Percentiles rank a stretch among this genome's conserved stretches.
phyloP scores from a whole-genome alignment of 2,888 invertebrate species.

The Chorisops tibialis region DNA sequence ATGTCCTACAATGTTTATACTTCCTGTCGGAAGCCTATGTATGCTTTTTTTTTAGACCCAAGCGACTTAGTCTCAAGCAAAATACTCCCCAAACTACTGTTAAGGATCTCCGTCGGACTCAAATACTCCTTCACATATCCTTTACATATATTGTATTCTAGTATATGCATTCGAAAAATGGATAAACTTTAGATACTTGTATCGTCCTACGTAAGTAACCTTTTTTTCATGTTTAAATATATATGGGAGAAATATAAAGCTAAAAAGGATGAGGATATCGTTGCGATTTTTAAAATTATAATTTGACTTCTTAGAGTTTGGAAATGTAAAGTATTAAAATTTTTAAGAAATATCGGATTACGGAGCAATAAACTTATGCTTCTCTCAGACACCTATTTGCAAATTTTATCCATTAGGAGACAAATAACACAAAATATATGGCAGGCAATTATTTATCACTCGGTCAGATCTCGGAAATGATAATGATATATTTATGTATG shows the following conservation, averaged over 20 bases:
- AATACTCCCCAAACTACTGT: neutral
- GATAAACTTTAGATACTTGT: too few relatives aligned
- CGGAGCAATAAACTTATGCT: too few relatives aligned
- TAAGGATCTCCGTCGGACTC: too few relatives aligned
- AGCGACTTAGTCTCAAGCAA: neutral
- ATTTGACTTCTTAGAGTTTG: constrained; percentile 15
- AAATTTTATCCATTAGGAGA: constrained; percentile 9
- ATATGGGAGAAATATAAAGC: too few relatives aligned
- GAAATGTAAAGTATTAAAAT: constrained; percentile 10
- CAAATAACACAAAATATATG: constrained; percentile 15
- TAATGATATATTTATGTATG: neutral
- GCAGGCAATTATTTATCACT: constrained; percentile 18
- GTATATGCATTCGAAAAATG: too few relatives aligned
- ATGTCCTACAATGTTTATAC: neutral
- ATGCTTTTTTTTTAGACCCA: constrained; percentile 5
- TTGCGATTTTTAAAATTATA: constrained; percentile 3
- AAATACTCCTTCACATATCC: too few relatives aligned
- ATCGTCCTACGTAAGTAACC: too few relatives aligned
- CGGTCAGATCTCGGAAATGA: neutral
- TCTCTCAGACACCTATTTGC: too few relatives aligned
- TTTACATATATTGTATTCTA: too few relatives aligned
- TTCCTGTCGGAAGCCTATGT: neutral
- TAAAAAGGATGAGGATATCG: neutral
- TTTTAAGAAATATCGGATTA: too few relatives aligned
- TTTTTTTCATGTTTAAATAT: too few relatives aligned